A percentile compares a stretch with the other conserved stretches of the same genome.
phyloP scores from a whole-genome alignment of 2,113 vertebrate species.

The Myrmecobius fasciatus region DNA sequence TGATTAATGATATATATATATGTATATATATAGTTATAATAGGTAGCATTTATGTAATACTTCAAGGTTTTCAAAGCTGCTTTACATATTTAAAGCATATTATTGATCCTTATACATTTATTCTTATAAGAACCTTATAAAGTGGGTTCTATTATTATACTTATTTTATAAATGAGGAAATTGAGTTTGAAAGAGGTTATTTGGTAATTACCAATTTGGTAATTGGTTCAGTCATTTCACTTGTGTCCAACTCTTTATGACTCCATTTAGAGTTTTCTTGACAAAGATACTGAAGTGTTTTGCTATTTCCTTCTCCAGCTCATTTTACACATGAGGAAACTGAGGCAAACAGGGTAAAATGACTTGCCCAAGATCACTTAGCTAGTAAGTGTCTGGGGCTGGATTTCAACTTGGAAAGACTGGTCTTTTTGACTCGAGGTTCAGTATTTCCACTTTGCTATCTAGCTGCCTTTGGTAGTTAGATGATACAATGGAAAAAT shows the following conservation, averaged over 20 bases:
- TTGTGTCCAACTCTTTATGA: not conserved
- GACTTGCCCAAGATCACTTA: not conserved
- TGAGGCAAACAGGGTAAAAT: not conserved
- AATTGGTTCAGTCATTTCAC: not conserved
- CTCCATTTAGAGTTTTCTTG: not conserved
- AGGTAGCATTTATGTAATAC: not conserved
- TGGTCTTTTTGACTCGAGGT: not conserved
- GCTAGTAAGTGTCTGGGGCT: not conserved
- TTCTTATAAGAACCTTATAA: not conserved
- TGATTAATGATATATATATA: not conserved
- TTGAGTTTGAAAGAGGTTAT: not conserved
- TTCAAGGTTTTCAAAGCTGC: not conserved
- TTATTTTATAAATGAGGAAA: not conserved
- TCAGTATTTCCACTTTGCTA: not conserved
- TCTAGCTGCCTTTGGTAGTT: not conserved
- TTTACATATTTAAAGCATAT: not conserved
- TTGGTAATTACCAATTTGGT: too few relatives aligned
- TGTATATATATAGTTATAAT: too few relatives aligned
- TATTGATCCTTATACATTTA: too few relatives aligned
- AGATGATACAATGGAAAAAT: not conserved
- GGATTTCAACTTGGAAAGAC: not conserved
- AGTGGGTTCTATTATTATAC: not conserved
- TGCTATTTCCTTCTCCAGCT: not conserved
- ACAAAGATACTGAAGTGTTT: not conserved
- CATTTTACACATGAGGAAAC: not conserved